phyloP scores from a whole-genome alignment of 2,113 vertebrate species.

The Tenebrosternarchus preto region DNA sequence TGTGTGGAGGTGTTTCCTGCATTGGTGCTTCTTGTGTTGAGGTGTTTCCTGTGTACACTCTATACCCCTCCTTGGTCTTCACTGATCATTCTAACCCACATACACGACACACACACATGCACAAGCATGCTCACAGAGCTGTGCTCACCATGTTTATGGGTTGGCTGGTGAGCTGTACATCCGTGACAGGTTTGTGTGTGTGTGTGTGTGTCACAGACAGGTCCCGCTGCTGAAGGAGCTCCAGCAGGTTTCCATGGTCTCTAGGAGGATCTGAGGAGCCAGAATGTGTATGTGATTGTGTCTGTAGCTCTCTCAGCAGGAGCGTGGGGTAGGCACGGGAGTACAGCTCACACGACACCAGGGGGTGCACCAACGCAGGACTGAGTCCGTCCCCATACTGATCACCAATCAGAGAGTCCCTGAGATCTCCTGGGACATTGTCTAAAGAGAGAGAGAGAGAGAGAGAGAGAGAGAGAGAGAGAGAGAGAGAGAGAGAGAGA shows the following conservation, averaged over 20 bases:
- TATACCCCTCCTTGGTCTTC: no score
- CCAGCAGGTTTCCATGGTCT: slow-evolving; percentile 75
- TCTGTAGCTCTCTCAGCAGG: slow-evolving; percentile 52
- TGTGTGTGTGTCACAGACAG: slow-evolving; percentile 72
- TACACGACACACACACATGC: not conserved
- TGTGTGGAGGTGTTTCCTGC: no score
- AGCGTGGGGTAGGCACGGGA: slow-evolving; percentile 76
- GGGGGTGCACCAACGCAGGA: slow-evolving; percentile 77
- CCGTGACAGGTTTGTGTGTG: slow-evolving; percentile 73
- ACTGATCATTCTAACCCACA: not conserved
- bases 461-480: slow-evolving; percentile 8
- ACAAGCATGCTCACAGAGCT: not conserved
- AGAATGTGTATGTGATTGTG: slow-evolving; percentile 40
- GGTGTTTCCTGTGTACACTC: no score
- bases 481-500: not conserved
- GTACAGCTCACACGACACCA: slow-evolving; percentile 84
- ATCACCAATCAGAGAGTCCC: slow-evolving; percentile 81
- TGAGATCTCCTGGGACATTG: slow-evolving; percentile 81
- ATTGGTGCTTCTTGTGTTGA: no score
- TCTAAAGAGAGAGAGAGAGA: slow-evolving; percentile 63
- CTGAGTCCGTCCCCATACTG: slow-evolving; percentile 85
- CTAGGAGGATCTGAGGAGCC: slow-evolving; percentile 50
- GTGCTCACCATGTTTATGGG: slow-evolving; percentile 84
- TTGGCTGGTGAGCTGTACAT: slow-evolving; percentile 76
- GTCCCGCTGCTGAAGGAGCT: slow-evolving; percentile 75